phyloP scores from a whole-genome alignment of 2,797 vertebrate genomes.

The Rhinatrema bivittatum region DNA sequence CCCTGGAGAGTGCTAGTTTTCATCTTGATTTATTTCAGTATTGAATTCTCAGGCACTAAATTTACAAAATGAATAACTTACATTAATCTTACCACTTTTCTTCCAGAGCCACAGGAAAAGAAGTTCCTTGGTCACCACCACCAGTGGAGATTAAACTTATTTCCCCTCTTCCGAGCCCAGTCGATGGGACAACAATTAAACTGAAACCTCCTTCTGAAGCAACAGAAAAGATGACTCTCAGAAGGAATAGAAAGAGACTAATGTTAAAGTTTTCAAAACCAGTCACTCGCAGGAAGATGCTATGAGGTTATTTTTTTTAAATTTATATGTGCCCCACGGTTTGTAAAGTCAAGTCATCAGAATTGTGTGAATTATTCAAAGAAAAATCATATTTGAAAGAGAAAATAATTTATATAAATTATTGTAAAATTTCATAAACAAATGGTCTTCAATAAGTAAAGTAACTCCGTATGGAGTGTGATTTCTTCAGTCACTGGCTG shows the following conservation, averaged over 20 bases:
- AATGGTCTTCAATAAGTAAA: constrained; percentile 50
- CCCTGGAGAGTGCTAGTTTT: too few relatives aligned
- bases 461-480: constrained; percentile 55
- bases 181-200: constrained; percentile 31
- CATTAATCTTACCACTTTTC: neutral
- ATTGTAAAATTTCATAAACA: constrained; percentile 71
- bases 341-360: constrained; percentile 53
- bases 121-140: constrained; percentile 54
- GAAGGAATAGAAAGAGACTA: constrained; percentile 66
- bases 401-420: constrained; percentile 79
- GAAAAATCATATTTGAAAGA: constrained; percentile 57
- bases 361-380: constrained; percentile 50
- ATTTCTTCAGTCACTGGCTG: constrained; percentile 55
- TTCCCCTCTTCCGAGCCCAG: constrained; percentile 77
- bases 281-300: constrained; percentile 80
- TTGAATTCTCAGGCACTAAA: too few relatives aligned
- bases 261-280: constrained; percentile 79
- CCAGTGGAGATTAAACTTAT: constrained; percentile 68
- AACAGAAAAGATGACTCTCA: constrained; percentile 49
- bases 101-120: constrained; percentile 56
- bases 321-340: constrained; percentile 48
- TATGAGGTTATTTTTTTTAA: constrained; percentile 56
- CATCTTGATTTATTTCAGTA: too few relatives aligned
- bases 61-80: too few relatives aligned
- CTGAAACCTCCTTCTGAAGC: constrained; percentile 43